phyloP scores from a whole-genome alignment of 1,140 invertebrate genomes.

The Drosophila dunni region DNA sequence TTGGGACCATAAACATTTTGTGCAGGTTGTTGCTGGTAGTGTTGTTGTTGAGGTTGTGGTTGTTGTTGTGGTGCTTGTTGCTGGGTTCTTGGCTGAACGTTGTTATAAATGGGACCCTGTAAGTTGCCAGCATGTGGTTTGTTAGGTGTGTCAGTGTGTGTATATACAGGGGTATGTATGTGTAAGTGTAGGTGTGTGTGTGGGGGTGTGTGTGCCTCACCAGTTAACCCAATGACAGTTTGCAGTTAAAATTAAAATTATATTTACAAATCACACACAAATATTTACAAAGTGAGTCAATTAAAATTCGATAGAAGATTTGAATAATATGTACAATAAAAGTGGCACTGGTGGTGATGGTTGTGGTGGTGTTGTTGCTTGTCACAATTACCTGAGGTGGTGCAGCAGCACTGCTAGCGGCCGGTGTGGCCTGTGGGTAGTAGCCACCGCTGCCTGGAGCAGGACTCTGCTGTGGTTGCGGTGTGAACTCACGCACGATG shows the following conservation, averaged over 20 bases:
- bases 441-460: conserved; percentile 66
- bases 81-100: conserved; percentile 64
- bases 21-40: conserved; percentile 29
- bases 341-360: not conserved
- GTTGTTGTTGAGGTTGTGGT: conserved; percentile 38
- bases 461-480: conserved; percentile 84
- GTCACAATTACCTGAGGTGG: conserved; percentile 66
- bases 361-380: not conserved
- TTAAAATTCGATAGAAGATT: conserved; percentile 19
- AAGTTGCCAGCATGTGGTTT: conserved; percentile 65
- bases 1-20: conserved; percentile 35
- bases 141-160: conserved; percentile 38
- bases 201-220: conserved; percentile 22
- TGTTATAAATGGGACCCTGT: conserved; percentile 83
- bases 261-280: conserved; percentile 68
- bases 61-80: conserved; percentile 45
- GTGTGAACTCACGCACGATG: conserved; percentile 86
- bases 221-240: conserved; percentile 45
- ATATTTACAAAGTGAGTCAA: conserved; percentile 48
- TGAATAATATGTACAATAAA: conserved; percentile 39
- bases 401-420: conserved; percentile 35
- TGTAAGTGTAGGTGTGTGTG: conserved; percentile 8
- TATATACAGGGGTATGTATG: not conserved
- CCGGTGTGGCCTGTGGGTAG: conserved; percentile 54
- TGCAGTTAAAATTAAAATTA: conserved; percentile 35